These are phyloP conservation scores for Gymnopithys bicolor DNA, from an alignment of 2,797 vertebrate genomes.

Conservation along the genomic window DNA sequence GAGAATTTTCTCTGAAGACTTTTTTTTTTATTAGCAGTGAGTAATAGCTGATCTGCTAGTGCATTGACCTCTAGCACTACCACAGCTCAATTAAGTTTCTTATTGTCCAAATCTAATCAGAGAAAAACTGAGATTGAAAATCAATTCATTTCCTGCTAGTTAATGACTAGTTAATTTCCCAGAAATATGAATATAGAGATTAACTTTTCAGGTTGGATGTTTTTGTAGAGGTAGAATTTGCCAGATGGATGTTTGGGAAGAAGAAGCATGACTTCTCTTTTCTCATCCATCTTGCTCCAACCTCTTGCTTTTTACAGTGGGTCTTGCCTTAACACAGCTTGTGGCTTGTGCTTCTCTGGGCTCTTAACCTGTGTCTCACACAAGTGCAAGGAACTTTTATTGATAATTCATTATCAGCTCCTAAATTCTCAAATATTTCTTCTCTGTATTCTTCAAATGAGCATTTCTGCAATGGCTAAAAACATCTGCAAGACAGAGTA, in stretches of 20 bases:
- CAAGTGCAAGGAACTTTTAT: not conserved
- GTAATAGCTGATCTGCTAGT: slow-evolving; percentile 28
- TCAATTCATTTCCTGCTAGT: slow-evolving; percentile 73
- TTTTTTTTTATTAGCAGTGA: not conserved
- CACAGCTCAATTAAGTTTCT: slow-evolving; percentile 48
- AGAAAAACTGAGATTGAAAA: slow-evolving; percentile 70
- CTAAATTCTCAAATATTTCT: not conserved
- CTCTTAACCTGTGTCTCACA: not conserved
- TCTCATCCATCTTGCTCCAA: not conserved
- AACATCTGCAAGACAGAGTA: not conserved
- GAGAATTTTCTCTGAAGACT: slow-evolving; percentile 9
- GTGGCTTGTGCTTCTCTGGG: not conserved
- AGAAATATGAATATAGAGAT: slow-evolving; percentile 50
- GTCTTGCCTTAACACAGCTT: not conserved
- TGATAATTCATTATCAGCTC: not conserved
- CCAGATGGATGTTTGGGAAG: not conserved
- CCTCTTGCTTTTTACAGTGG: not conserved
- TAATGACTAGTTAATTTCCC: slow-evolving; percentile 55
- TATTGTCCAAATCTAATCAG: slow-evolving; percentile 74
- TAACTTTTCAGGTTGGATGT: slow-evolving; percentile 39
- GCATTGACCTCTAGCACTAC: slow-evolving; percentile 38
- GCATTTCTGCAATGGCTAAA: not conserved
- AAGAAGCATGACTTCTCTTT: not conserved
- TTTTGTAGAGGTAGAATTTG: slow-evolving; percentile 25
- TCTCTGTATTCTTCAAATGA: not conserved